phyloP scores from a whole-genome alignment of 2,888 invertebrate genomes.

The Leptura quadrifasciata region DNA sequence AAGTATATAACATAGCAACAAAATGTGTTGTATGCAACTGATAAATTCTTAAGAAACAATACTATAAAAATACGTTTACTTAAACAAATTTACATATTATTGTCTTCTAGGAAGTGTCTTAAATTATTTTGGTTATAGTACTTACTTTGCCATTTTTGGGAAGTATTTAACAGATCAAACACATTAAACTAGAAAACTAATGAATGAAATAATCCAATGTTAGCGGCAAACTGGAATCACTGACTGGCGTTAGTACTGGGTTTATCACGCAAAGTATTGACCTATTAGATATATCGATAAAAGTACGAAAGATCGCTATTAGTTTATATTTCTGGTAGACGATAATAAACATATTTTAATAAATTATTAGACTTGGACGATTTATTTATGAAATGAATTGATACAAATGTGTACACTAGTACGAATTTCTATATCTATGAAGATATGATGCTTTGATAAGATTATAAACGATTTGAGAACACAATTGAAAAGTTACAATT shows the following conservation, averaged over 20 bases:
- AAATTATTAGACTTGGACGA: not conserved
- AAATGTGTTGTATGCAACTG: too few species aligned
- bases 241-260: not conserved
- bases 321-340: slow-evolving; percentile 19
- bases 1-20: too few species aligned
- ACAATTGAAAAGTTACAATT: too few species aligned
- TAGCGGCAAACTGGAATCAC: not conserved
- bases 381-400: not conserved
- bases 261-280: slow-evolving; percentile 31
- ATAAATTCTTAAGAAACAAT: too few species aligned
- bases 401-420: not conserved
- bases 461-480: too few species aligned
- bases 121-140: not conserved
- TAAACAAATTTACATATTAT: too few species aligned
- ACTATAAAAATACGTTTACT: too few species aligned
- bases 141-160: not conserved
- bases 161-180: not conserved
- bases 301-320: slow-evolving; percentile 22
- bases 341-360: not conserved
- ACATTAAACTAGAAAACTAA: not conserved
- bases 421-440: not conserved
- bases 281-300: slow-evolving; percentile 21
- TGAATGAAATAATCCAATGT: slow-evolving; percentile 10
- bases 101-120: too few species aligned
- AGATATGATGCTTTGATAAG: too few species aligned